These are phyloP conservation scores for Lineus longissimus DNA, from an alignment of 1,140 invertebrate genomes.

Conservation along the genomic window DNA sequence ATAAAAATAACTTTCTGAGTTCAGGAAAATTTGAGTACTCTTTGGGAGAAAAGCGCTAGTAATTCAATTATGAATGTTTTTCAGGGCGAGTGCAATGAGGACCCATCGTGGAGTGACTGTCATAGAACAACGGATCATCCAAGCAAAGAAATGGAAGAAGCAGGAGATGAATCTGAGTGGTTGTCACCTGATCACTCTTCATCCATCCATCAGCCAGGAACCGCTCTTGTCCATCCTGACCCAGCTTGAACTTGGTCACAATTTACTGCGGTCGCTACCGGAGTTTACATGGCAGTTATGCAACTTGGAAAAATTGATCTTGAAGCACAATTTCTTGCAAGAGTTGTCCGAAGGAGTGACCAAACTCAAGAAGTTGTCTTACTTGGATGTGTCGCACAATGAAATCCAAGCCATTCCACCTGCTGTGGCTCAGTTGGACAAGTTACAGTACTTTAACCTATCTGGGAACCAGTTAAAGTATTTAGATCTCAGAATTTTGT, in stretches of 20 bases:
- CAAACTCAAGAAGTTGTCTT: neutral
- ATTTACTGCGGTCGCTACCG: neutral
- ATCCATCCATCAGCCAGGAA: neutral
- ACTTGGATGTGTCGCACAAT: conserved; percentile 6
- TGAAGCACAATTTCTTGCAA: neutral
- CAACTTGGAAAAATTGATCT: neutral
- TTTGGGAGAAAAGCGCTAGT: too few species aligned
- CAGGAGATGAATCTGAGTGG: neutral
- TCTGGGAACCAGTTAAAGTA: conserved; percentile 2
- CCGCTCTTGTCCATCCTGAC: neutral
- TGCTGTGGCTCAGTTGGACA: neutral
- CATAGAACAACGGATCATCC: neutral
- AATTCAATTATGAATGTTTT: too few species aligned
- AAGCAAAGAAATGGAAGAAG: conserved; percentile 11
- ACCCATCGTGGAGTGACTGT: neutral
- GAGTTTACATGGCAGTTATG: neutral
- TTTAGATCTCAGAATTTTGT: neutral
- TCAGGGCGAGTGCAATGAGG: too few species aligned
- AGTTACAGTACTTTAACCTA: neutral
- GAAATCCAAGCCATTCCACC: neutral
- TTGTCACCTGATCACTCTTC: neutral
- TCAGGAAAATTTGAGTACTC: too few species aligned
- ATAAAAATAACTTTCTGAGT: too few species aligned
- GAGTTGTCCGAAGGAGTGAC: neutral
- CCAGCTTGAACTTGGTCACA: conserved; percentile 7